Conservation (phyloP, 1,140 invertebrate species). For the Drosophila malerkotliana region DNA sequence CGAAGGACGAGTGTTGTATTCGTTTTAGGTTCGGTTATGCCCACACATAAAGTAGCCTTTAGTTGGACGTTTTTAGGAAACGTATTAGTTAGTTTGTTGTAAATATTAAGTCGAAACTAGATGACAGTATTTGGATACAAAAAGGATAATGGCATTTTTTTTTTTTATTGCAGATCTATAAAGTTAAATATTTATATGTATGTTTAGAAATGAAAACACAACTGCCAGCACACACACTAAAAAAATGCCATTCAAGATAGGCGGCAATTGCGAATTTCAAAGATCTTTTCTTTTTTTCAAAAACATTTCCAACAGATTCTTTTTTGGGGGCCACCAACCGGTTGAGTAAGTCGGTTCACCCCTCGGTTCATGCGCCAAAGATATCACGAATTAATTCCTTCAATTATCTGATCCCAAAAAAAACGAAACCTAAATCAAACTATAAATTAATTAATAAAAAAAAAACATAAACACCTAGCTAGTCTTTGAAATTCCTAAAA, state of each 20-base stretch:
- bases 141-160: background rate
- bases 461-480: constrained; percentile 46
- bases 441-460: background rate
- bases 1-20: constrained; percentile 22
- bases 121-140: constrained; percentile 17
- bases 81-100: constrained; percentile 41
- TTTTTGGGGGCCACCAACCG: background rate
- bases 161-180: background rate
- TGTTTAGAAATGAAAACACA: constrained; percentile 26
- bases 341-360: no score
- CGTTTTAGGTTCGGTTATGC: constrained; percentile 9
- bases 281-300: background rate
- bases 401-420: background rate
- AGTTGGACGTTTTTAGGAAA: constrained; percentile 27
- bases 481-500: constrained; percentile 63
- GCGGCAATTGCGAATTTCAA: no score
- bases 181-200: background rate
- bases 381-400: background rate
- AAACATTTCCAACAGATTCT: no score
- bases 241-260: no score
- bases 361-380: background rate
- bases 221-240: constrained; percentile 48
- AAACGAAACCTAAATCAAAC: no score
- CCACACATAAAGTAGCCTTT: constrained; percentile 18
- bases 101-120: constrained; percentile 40